Percentiles rank a stretch among this genome's conserved stretches.
Conservation (phyloP, 2,797 vertebrate species). For the Tangara arthus region DNA sequence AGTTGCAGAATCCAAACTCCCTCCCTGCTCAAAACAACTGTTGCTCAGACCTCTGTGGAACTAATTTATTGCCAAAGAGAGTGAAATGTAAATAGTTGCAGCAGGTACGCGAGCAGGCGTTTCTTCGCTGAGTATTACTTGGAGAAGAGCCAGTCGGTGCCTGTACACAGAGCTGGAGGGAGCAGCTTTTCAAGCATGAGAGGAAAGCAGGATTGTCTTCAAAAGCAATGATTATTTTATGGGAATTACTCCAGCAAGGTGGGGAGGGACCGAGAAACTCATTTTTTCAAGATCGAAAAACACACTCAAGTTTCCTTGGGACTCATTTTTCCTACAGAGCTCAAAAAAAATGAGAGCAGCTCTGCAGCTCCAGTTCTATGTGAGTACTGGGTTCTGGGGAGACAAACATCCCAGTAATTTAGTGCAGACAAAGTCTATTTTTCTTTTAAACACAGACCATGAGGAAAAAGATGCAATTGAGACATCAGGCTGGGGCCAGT, state of each 20-base stretch:
- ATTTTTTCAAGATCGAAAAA: not conserved
- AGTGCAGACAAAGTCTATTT: not conserved
- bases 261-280: not conserved
- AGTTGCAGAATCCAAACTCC: not conserved
- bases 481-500: not conserved
- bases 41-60: constrained; percentile 35
- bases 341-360: not conserved
- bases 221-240: not conserved
- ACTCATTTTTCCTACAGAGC: not conserved
- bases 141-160: not conserved
- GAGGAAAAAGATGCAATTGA: not conserved
- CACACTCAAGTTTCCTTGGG: not conserved
- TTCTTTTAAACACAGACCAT: not conserved
- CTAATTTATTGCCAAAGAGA: constrained; percentile 46
- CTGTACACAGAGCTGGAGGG: not conserved
- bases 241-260: not conserved
- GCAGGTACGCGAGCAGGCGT: not conserved
- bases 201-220: not conserved
- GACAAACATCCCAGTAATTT: not conserved
- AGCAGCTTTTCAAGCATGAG: not conserved
- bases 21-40: constrained; percentile 32
- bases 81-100: constrained; percentile 35
- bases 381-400: not conserved
- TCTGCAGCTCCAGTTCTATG: not conserved
- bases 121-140: not conserved